Percentiles rank a stretch among this genome's conserved stretches.
Conservation (phyloP, 2,797 vertebrate species). For the Dromococcyx pavoninus region DNA sequence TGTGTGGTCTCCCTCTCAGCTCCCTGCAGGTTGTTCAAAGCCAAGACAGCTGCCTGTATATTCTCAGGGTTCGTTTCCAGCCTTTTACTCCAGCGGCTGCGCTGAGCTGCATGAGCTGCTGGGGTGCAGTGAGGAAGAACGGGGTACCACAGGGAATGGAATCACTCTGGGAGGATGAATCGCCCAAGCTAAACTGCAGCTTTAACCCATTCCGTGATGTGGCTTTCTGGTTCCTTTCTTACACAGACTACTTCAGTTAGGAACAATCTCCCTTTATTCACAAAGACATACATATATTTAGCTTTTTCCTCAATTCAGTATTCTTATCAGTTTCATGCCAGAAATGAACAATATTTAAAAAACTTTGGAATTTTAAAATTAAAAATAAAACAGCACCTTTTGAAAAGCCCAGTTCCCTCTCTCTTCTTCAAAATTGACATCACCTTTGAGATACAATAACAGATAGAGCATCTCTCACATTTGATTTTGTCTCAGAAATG, state of each 20-base stretch:
- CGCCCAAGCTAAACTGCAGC: accelerated
- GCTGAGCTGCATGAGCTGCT: accelerated
- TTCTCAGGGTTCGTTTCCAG: background rate
- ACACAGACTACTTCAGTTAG: background rate
- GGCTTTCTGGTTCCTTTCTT: background rate
- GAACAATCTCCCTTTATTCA: background rate
- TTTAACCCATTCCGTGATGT: background rate
- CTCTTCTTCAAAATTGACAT: background rate
- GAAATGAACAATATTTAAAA: background rate
- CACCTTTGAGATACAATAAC: background rate
- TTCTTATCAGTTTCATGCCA: background rate
- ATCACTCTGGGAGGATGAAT: background rate
- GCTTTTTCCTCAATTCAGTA: background rate
- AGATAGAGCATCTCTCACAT: background rate
- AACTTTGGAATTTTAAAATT: background rate
- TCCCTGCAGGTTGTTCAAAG: background rate
- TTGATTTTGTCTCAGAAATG: background rate
- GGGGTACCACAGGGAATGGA: background rate
- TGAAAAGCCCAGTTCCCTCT: background rate
- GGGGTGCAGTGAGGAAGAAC: background rate
- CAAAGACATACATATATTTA: background rate
- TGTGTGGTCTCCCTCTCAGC: accelerated
- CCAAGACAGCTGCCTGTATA: background rate
- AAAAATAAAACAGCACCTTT: background rate
- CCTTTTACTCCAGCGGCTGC: background rate